phyloP scores from a whole-genome alignment of 53 echinoderm and acorn worm species.

The Temnopleurus reevesii region DNA sequence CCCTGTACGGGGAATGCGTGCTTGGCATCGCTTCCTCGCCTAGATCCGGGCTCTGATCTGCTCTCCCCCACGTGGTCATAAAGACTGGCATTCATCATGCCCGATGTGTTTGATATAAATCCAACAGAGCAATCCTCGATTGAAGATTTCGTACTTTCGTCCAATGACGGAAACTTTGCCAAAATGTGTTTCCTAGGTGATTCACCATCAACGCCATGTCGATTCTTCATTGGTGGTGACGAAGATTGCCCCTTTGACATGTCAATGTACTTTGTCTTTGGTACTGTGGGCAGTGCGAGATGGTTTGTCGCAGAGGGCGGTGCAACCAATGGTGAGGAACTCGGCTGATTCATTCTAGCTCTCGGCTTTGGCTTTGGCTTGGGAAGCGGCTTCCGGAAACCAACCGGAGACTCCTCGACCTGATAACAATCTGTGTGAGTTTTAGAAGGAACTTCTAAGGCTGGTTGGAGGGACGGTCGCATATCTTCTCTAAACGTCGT shows the following conservation, averaged over 20 bases:
- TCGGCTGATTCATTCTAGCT: neutral
- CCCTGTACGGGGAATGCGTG: neutral
- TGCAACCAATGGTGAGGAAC: neutral
- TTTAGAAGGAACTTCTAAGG: neutral
- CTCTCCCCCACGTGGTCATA: constrained; percentile 16
- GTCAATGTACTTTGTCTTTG: constrained; percentile 5
- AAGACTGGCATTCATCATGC: neutral
- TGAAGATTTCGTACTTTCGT: neutral
- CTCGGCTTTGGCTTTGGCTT: constrained; percentile 26
- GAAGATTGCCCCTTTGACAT: constrained; percentile 14
- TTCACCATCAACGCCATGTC: neutral
- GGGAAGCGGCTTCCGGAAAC: neutral
- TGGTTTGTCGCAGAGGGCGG: neutral
- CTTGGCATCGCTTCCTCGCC: constrained; percentile 26
- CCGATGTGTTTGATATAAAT: neutral
- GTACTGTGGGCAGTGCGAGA: neutral
- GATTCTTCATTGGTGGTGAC: neutral
- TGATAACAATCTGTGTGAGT: neutral
- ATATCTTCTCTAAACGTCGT: neutral
- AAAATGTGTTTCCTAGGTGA: neutral
- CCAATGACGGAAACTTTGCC: neutral
- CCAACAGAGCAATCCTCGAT: neutral
- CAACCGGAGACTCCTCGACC: neutral
- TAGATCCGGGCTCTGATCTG: neutral
- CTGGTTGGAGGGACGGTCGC: neutral